Evolutionary conservation across 1,140 invertebrate genomes (phyloP), one percentile per base, ranked within the genome.

Genomic region (Galleria mellonella): DNA sequence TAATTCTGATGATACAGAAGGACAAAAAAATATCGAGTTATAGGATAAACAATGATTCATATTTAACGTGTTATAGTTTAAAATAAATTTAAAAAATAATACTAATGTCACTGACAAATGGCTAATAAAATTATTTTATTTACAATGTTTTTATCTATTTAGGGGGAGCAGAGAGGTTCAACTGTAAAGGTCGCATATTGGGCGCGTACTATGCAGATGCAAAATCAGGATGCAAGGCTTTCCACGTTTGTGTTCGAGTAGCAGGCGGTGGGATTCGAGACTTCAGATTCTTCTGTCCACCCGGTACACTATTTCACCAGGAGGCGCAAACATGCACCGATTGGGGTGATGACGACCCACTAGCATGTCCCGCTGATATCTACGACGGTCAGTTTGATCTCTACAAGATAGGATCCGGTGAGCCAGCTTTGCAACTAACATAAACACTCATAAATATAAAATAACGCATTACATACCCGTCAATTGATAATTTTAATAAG

Each of bases 131-230:
- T 23, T 3, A 3, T 23, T 23, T 6, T 23, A 23, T 3, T 23
- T 2, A 6, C 6, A 23, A 23, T 23, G 6, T 23, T 23, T 23
- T 23, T 23, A 15, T 23, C 14, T 53, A 29, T 37, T 17, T 57
- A 84, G 94, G 97, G 90, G 95, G 94, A 43, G 90, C 93, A 52
- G 96, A 95, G 33, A 89, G 90, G 42, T 97, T 97, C 87, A 91
- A 91, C 53, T 97, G 96, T 82, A 88, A 91, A 49, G 94, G 94
- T 61, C 95, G 96, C 82, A 94, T 96, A 57, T 89, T 96, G 12
- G 96, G 96, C 48, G 94, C 95, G 32, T 97, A 97, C 81, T 97
- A 97, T 74, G 95, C 95, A 9, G 96, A 97, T 84, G 90, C 92
- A 0, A 95, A 97, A 77, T 93, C 96, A 0, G 93, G 95, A 66